A percentile compares a stretch with the other conserved stretches of the same genome.
phyloP scores from a whole-genome alignment of 2,888 invertebrate species.

The Chloromyia formosa region DNA sequence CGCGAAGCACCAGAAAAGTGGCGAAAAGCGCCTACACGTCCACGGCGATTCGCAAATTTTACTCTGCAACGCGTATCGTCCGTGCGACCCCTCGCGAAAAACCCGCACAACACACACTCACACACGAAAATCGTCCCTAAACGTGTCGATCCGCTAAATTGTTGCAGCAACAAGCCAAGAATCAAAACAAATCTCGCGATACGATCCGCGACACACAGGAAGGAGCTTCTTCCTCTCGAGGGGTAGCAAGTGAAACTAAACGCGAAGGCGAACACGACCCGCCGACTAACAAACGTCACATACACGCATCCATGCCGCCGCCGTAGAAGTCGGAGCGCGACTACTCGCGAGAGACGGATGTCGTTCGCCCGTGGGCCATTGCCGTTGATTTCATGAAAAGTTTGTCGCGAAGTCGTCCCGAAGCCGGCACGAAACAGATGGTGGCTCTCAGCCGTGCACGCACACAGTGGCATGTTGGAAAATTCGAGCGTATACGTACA shows the following conservation, averaged over 20 bases:
- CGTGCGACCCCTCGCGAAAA: slow-evolving; percentile 9
- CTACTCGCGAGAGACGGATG: slow-evolving; percentile 4
- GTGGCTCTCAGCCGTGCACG: slow-evolving; percentile 8
- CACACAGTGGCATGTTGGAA: neutral
- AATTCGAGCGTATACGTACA: slow-evolving; percentile 11
- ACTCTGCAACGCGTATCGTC: neutral
- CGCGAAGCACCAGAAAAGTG: slow-evolving; percentile 19
- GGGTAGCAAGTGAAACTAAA: slow-evolving; percentile 55
- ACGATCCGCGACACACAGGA: slow-evolving; percentile 47
- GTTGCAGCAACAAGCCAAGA: neutral
- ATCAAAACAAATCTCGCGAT: slow-evolving; percentile 27
- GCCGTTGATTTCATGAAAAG: neutral
- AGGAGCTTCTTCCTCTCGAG: slow-evolving; percentile 52
- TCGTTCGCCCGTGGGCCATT: neutral
- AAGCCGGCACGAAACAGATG: slow-evolving; percentile 31
- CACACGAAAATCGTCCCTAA: too few relatives aligned
- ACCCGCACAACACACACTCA: too few relatives aligned
- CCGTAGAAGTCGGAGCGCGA: slow-evolving; percentile 16
- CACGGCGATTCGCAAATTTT: slow-evolving; percentile 20
- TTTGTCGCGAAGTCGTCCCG: neutral
- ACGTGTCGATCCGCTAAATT: slow-evolving; percentile 5
- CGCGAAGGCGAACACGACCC: too few relatives aligned
- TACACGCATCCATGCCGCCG: slow-evolving; percentile 52
- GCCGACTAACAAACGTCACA: slow-evolving; percentile 53
- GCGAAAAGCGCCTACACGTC: slow-evolving; percentile 23